Evolutionary conservation across 2,888 invertebrate species (phyloP).

Genomic region (Cantharis flavilabris): DNA sequence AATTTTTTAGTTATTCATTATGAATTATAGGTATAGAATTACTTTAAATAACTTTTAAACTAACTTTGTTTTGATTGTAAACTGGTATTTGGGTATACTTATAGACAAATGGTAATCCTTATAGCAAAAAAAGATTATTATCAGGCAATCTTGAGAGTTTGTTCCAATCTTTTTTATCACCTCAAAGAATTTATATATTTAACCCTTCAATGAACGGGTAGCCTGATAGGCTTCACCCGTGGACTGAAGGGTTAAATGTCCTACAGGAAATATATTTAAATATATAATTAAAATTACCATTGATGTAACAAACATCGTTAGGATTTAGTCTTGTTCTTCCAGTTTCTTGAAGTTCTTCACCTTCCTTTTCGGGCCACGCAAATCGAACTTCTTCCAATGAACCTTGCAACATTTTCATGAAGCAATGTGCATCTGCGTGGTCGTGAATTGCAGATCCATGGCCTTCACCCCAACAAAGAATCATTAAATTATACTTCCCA

Average conservation of each 20-base stretch:
- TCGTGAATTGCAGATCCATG: slow-evolving; percentile 96
- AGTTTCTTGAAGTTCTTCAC: slow-evolving; percentile 56
- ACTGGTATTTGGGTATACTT: too few relatives aligned
- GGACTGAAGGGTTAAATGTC: too few relatives aligned
- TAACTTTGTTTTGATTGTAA: too few relatives aligned
- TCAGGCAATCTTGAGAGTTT: background rate
- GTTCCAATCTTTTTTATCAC: background rate
- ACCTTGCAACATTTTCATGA: slow-evolving; percentile 93
- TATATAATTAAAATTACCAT: slow-evolving; percentile 64
- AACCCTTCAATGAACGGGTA: too few relatives aligned
- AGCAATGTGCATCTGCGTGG: slow-evolving; percentile 95
- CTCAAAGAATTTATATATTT: background rate
- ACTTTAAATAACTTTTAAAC: too few relatives aligned
- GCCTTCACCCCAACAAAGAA: slow-evolving; percentile 97
- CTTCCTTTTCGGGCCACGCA: slow-evolving; percentile 71
- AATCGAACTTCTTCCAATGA: slow-evolving; percentile 81
- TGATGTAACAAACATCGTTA: slow-evolving; percentile 92
- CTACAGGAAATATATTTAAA: too few relatives aligned
- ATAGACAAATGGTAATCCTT: too few relatives aligned
- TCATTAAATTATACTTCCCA: slow-evolving; percentile 95
- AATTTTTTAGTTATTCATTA: too few relatives aligned
- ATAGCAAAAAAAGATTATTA: background rate
- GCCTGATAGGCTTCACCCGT: too few relatives aligned
- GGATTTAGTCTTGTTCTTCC: slow-evolving; percentile 67
- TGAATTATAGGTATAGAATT: too few relatives aligned